Evolutionary conservation across 2,888 invertebrate genomes (phyloP), one percentile per base, ranked within the genome.

Genomic region (Brachylomia viminalis): DNA sequence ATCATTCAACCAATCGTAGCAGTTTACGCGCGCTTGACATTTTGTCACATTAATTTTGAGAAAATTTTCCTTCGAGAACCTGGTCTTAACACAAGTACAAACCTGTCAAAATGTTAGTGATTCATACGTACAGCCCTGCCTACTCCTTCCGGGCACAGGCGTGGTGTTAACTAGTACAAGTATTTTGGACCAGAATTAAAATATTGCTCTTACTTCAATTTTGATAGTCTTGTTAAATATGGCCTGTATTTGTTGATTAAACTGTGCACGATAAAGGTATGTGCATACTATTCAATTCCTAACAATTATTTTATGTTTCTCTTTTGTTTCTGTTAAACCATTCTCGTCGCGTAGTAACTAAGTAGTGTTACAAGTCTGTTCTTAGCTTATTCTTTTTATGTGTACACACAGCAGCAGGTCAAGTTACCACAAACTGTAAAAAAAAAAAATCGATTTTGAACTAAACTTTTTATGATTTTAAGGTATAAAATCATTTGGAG

Each of bases 261-360:
- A 5, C 15, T 27, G 4, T 8, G 17, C 58, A 27, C 27, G 27
- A 56, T 56, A 56, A 56, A 27, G 3, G 27, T 56, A 52, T 33
- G 61, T 23, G 33, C 33, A 68, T 38, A 23, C 7, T 58, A 45
- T 69, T 59, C 59, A 59, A 69, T 69, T 59, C 23, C 42, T 70
- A 30, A 61, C 30, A 45, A 61, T 69, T 45, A 23, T 45, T 38
- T 20, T 33, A 33, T 20, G 20, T 7, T 23, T 61, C n/a, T 1
- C 2, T 10, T 42, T 8, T 69, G 10, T 23, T 30, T 30, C n/a
- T 54, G 27, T 56, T 20, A 33, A 52, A 20, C 17, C 20, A 38
- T 38, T 56, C 13, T 27, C 27, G 2, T 52, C 52, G 11, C 47
- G 15, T 38, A 49, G 33, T 52, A n/a, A 67, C 33, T 45, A 45